These are phyloP conservation scores for Chionoecetes opilio DNA, from an alignment of 1,140 invertebrate genomes.

Conservation along the genomic window DNA sequence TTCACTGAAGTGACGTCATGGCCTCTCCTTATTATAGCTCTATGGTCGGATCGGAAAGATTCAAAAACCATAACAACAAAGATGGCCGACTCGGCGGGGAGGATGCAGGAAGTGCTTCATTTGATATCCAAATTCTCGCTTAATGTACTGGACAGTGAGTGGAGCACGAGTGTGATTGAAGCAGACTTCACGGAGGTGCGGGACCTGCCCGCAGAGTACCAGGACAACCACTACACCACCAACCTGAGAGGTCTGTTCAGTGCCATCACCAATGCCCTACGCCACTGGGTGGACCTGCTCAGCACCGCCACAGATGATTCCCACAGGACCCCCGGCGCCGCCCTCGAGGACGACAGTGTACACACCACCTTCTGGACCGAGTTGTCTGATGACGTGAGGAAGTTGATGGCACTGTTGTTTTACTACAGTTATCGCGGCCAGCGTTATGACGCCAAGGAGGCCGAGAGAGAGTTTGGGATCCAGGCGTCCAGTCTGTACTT, in stretches of 20 bases:
- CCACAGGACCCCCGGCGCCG: neutral
- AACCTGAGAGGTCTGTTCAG: slow-evolving; percentile 83
- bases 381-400: slow-evolving; percentile 84
- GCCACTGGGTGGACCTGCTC: slow-evolving; percentile 76
- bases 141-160: slow-evolving; percentile 83
- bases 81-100: slow-evolving; percentile 51
- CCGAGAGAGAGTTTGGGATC: slow-evolving; percentile 83
- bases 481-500: slow-evolving; percentile 85
- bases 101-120: slow-evolving; percentile 59
- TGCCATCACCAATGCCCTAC: slow-evolving; percentile 80
- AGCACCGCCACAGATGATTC: slow-evolving; percentile 77
- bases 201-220: slow-evolving; percentile 84
- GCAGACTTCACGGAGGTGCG: slow-evolving; percentile 85
- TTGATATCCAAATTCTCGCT: slow-evolving; percentile 75
- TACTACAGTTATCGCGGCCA: slow-evolving; percentile 85
- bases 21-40: neutral
- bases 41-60: neutral
- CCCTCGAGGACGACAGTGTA: slow-evolving; percentile 47
- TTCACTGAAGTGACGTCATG: neutral
- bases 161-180: slow-evolving; percentile 85
- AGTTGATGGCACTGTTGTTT: slow-evolving; percentile 85
- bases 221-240: slow-evolving; percentile 83
- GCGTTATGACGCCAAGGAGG: slow-evolving; percentile 82
- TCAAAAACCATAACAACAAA: slow-evolving; percentile 56
- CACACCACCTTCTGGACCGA: slow-evolving; percentile 85